These are phyloP conservation scores for Isotomurus palustris DNA, from an alignment of 2,888 invertebrate genomes.

Conservation along the genomic window DNA sequence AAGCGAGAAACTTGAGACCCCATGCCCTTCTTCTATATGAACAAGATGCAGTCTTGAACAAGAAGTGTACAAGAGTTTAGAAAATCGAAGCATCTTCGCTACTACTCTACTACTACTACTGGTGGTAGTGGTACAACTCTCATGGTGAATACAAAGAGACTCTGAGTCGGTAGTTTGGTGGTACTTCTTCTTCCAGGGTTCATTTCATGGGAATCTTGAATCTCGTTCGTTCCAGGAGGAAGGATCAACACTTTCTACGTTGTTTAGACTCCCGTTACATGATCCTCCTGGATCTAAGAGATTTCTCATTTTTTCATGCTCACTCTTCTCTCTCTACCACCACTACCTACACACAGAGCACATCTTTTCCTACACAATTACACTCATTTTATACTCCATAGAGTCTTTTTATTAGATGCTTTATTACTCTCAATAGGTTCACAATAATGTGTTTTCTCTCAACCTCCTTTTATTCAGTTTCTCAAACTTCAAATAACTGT, in stretches of 20 bases:
- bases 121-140: too few species aligned
- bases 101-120: too few species aligned
- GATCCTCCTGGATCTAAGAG: constrained; percentile 2
- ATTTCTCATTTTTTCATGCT: constrained; percentile 3
- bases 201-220: constrained; percentile 11
- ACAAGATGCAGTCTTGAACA: background rate
- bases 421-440: constrained; percentile 14
- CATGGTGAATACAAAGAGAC: background rate
- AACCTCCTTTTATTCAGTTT: background rate
- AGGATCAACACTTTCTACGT: constrained; percentile 8
- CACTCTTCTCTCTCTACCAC: background rate
- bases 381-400: constrained; percentile 16
- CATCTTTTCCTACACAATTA: constrained; percentile 8
- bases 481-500: too few species aligned
- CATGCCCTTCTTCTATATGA: background rate
- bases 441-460: constrained; percentile 7
- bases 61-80: background rate
- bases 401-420: constrained; percentile 12
- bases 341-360: background rate
- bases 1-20: background rate
- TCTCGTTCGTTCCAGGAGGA: constrained; percentile 6
- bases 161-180: background rate
- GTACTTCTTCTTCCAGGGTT: background rate
- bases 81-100: too few species aligned
- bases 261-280: background rate